Evolutionary conservation across 2,797 vertebrate genomes (phyloP).

Genomic region (Alauda arvensis): DNA sequence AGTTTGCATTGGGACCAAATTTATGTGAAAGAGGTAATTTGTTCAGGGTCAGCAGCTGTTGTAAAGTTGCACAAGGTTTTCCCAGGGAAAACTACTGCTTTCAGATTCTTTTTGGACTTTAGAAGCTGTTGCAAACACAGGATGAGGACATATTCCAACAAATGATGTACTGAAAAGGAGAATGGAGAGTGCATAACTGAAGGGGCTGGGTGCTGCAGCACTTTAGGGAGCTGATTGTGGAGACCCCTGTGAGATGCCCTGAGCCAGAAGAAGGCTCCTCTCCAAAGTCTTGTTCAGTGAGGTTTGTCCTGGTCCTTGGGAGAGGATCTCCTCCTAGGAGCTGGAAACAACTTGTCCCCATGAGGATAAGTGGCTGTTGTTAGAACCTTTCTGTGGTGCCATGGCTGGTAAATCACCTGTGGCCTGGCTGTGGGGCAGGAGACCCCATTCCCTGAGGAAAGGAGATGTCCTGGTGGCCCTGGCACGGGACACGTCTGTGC

Average conservation of each 20-base stretch:
- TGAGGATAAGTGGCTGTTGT: background rate
- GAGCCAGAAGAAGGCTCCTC: background rate
- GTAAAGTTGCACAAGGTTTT: background rate
- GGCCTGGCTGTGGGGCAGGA: background rate
- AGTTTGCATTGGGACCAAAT: background rate
- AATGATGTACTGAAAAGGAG: background rate
- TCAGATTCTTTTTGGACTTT: background rate
- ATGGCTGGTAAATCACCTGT: background rate
- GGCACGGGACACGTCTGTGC: background rate
- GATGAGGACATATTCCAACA: background rate
- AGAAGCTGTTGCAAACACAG: background rate
- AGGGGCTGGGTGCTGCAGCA: background rate
- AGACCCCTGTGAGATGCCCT: background rate
- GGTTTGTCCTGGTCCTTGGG: background rate
- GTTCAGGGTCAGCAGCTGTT: background rate
- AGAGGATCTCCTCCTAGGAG: background rate
- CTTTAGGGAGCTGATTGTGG: background rate
- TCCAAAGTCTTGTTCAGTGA: background rate
- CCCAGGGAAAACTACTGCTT: background rate
- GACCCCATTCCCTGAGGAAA: background rate
- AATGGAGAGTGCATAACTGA: fast-evolving
- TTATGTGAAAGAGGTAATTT: background rate
- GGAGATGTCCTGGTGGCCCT: no score
- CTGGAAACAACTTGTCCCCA: background rate
- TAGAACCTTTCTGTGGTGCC: background rate